Evolutionary conservation across 2,888 invertebrate species (phyloP).

Genomic region (Eudemis profundana): DNA sequence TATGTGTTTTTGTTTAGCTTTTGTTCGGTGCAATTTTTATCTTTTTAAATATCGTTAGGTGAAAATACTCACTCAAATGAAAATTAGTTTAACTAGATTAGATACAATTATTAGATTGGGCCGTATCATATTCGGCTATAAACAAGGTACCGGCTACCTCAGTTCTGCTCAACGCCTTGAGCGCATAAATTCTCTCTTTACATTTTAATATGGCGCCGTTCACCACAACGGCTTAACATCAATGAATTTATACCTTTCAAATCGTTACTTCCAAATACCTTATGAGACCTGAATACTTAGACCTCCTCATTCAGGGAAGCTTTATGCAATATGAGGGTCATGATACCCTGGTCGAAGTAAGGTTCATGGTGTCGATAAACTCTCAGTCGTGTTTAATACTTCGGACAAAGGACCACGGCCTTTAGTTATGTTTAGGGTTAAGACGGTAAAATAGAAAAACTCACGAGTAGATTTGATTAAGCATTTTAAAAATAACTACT

Average conservation of each 20-base stretch:
- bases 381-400: slow-evolving; percentile 54
- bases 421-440: slow-evolving; percentile 54
- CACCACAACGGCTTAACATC: slow-evolving; percentile 28
- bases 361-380: slow-evolving; percentile 55
- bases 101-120: too few relatives aligned
- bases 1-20: too few relatives aligned
- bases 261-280: slow-evolving; percentile 29
- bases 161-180: slow-evolving; percentile 4
- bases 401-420: slow-evolving; percentile 52
- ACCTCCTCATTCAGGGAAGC: background rate
- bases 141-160: slow-evolving; percentile 6
- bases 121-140: too few relatives aligned
- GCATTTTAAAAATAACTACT: too few relatives aligned
- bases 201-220: slow-evolving; percentile 33
- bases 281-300: slow-evolving; percentile 9
- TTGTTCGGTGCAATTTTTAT: too few relatives aligned
- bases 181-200: slow-evolving; percentile 19
- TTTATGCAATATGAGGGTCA: slow-evolving; percentile 10
- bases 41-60: too few relatives aligned
- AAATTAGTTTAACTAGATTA: too few relatives aligned
- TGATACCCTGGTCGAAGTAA: slow-evolving; percentile 8
- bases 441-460: slow-evolving; percentile 25
- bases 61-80: too few relatives aligned
- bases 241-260: slow-evolving; percentile 33
- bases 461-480: background rate